Conservation (phyloP, 2,888 invertebrate genomes). For the Troides oblongomaculatus region DNA sequence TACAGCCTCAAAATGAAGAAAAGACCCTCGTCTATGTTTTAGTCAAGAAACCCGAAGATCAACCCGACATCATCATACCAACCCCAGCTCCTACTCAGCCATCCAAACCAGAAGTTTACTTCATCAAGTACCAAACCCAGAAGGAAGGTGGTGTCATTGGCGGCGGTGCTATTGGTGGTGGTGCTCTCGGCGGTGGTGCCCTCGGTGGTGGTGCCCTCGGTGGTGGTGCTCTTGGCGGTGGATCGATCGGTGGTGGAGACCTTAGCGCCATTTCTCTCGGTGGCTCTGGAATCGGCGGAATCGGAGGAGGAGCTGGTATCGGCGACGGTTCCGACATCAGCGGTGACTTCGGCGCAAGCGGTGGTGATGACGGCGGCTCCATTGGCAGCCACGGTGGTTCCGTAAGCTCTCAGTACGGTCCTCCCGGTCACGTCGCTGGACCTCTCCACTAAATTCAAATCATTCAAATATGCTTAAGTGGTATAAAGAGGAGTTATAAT, state of each 20-base stretch:
- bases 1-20: conserved; percentile 90
- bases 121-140: conserved; percentile 91
- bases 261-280: conserved; percentile 44
- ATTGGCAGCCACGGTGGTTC: conserved; percentile 59
- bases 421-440: conserved; percentile 74
- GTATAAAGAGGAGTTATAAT: conserved; percentile 51
- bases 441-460: conserved; percentile 65
- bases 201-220: conserved; percentile 54
- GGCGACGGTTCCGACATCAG: conserved; percentile 50
- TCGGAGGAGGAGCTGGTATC: conserved; percentile 50
- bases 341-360: conserved; percentile 59
- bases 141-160: conserved; percentile 68
- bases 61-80: conserved; percentile 89
- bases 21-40: conserved; percentile 94
- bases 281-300: conserved; percentile 47
- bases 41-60: conserved; percentile 93
- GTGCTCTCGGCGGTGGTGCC: conserved; percentile 49
- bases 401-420: conserved; percentile 75
- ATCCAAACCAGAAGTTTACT: conserved; percentile 94
- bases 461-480: conserved; percentile 43
- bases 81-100: conserved; percentile 89
- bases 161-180: conserved; percentile 61
- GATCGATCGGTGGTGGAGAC: conserved; percentile 39
- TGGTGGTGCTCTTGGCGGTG: conserved; percentile 35
- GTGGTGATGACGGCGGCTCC: conserved; percentile 44